Base-by-base conservation (phyloP, 1,140 invertebrate genomes). In the Chrysoperla carnea region DNA sequence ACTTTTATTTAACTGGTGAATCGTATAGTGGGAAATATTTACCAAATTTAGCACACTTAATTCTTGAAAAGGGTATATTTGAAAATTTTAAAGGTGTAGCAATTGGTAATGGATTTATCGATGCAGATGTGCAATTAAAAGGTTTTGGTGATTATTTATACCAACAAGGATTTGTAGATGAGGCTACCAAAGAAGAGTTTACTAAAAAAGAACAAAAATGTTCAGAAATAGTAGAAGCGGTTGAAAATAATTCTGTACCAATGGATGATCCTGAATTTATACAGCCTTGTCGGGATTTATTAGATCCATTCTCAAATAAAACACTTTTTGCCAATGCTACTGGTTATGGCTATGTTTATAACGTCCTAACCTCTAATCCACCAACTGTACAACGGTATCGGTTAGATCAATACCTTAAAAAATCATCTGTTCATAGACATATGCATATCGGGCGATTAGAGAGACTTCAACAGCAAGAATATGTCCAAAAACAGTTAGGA, bases 11-110 rank as follows among this genome's bases (percentile, higher is more conserved):
- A 0, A 80, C 80, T 2, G 88, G 87, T 1, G 86, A 92, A 63
- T 90, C 85, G 8, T 92, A 91, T 61, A 87, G 72, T 8, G 86
- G 86, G 4, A 81, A 81, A 55, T 88, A 88, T 66, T 76, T 87
- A 0, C 84, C 85, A n/a, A 76, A 81, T 0, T 56, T 86, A 9
- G 73, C 74, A 1, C 73, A 83, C 53, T 75, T 77, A 12, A 87
- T 90, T 39, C 76, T 87, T 54, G 55, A 62, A 23, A 62, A 68
- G 14, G 73, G 77, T 47, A 66, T 70, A 33, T 75, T 73, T 45
- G 5, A 23, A 23, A 23, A 79, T 48, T 53, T 83, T 0, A 72
- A 76, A 60, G 81, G 80, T 29, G 57, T 91, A 46, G 78, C 81
- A 0, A 90, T 92, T 54, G 87, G 86, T 1, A 87, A 91, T 64